Base-by-base conservation (phyloP, 2,888 invertebrate species). In the Trissolcus japonicus region DNA sequence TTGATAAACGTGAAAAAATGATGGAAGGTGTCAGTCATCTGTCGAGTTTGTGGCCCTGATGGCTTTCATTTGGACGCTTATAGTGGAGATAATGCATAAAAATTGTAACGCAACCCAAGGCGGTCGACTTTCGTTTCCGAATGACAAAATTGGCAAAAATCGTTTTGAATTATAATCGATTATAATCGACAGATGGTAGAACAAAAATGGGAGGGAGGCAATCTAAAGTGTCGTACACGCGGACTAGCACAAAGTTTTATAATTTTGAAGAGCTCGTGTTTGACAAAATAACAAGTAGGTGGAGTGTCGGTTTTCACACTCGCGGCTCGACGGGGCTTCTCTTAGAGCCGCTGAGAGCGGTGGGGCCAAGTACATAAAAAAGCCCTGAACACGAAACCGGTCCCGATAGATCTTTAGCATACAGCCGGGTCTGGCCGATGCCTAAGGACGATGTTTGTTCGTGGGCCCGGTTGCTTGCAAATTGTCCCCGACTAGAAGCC, bases 221-320 rank as follows among this genome's bases (percentile, higher is more conserved):
- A 83, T 84, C 83, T 83, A 21, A 50, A 71, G 60, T 67, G 48
- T 48, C 40, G 57, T 21, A 19, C 57, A 21, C 53, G 51, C 50
- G 3, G 4, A 6, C 25, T 6, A 25, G 25, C 3, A 62, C 56
- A 71, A 73, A 81, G 80, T 81, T 76, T 79, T 82, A 81, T 81
- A 82, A 82, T 81, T 81, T 81, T 76, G 77, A 78, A 66, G 78
- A 78, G 79, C 80, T 81, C 61, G 82, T 82, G 84, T 83, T 86
- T 85, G 88, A 88, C 87, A 87, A 88, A 88, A 87, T 88, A 88
- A 88, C 88, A 88, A 88, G 88, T 86, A 85, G 87, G 86, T 85
- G 87, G 87, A n/a, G 88, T 88, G 88, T 88, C 86, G 84, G 87
- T 88, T 88, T 88, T 88, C 88, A 88, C 88, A 88, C 88, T 87